A percentile compares a stretch with the other conserved stretches of the same genome.
These are phyloP conservation scores for Mus caroli DNA, from an alignment of 2,797 vertebrate species.

Conservation along the genomic window DNA sequence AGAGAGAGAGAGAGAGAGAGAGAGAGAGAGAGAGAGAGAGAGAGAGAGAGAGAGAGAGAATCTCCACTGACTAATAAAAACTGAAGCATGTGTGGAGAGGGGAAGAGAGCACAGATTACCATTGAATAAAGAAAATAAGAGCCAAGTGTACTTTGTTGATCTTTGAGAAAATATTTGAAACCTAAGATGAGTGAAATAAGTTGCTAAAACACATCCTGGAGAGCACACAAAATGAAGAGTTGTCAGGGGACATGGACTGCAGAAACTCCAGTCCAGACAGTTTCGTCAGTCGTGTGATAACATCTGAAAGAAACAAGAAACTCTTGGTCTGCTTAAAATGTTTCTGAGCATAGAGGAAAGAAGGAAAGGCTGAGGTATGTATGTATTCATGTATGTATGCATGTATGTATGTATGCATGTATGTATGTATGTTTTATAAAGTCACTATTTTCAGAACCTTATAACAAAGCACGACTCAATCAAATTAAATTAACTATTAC, in stretches of 20 bases:
- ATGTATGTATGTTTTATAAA: slow-evolving; percentile 1
- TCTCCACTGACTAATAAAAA: neutral
- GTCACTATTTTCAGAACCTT: neutral
- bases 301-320: slow-evolving; percentile 8
- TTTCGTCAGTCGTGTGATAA: neutral
- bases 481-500: slow-evolving; percentile 4
- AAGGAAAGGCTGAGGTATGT: neutral
- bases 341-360: neutral
- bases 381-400: neutral
- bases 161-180: slow-evolving; percentile 40
- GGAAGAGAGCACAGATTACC: neutral
- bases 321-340: neutral
- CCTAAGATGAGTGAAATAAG: neutral
- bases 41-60: neutral
- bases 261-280: neutral
- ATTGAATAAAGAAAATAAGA: slow-evolving; percentile 21
- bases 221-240: neutral
- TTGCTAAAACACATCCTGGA: neutral
- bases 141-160: neutral
- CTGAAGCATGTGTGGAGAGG: neutral
- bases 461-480: neutral
- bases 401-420: neutral
- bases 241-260: neutral
- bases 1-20: neutral
- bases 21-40: neutral